Conservation (phyloP, 1,140 invertebrate species). For the Archivesica marissinica region DNA sequence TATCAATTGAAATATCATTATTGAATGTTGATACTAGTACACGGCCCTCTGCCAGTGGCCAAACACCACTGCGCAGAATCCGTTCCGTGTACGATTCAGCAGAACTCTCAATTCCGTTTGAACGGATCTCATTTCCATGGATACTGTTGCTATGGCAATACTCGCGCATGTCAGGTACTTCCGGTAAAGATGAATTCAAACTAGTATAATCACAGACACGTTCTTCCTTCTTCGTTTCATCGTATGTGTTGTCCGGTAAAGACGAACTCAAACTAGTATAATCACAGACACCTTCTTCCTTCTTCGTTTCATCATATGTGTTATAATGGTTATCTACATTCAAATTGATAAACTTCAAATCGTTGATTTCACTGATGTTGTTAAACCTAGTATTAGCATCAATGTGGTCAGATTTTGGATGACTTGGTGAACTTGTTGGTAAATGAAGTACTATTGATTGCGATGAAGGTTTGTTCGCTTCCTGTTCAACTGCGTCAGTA, state of each 20-base stretch:
- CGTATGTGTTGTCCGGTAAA: neutral
- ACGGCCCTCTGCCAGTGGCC: conserved; percentile 9
- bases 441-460: neutral
- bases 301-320: neutral
- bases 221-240: neutral
- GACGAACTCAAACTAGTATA: neutral
- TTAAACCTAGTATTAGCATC: neutral
- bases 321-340: neutral
- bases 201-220: neutral
- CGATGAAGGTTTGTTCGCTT: neutral
- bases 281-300: neutral
- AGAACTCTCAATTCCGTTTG: neutral
- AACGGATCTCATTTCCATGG: neutral
- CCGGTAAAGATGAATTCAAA: neutral
- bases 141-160: neutral
- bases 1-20: neutral
- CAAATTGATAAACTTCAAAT: neutral
- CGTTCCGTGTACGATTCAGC: conserved; percentile 12
- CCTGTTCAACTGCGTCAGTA: neutral
- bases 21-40: neutral
- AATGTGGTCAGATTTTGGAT: neutral
- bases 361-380: neutral
- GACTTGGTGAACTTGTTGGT: neutral
- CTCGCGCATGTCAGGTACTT: neutral
- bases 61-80: conserved; percentile 6